A percentile compares a stretch with the other conserved stretches of the same genome.
These are phyloP conservation scores for Gorsachius magnificus DNA, from an alignment of 2,797 vertebrate species.

Conservation along the genomic window DNA sequence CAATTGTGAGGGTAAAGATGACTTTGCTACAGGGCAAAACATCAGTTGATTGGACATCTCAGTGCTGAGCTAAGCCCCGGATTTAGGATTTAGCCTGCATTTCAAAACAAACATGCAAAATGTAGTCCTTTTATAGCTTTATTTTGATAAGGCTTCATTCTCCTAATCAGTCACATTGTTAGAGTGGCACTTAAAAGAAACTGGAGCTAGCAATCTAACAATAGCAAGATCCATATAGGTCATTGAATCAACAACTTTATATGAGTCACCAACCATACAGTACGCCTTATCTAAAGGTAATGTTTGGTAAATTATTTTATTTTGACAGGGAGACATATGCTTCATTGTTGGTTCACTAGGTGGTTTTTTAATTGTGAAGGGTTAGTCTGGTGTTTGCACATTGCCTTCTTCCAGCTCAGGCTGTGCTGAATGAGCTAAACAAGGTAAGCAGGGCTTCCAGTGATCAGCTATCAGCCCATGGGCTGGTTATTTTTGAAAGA, in stretches of 20 bases:
- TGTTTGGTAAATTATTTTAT: neutral
- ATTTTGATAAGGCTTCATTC: neutral
- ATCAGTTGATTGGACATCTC: neutral
- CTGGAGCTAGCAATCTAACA: constrained; percentile 32
- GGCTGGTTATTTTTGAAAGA: neutral
- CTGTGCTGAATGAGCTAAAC: neutral
- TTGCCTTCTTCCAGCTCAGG: neutral
- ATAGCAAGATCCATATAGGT: constrained; percentile 45
- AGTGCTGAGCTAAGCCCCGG: neutral
- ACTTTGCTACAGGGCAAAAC: neutral
- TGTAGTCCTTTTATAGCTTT: constrained; percentile 11
- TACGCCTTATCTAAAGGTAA: constrained; percentile 4
- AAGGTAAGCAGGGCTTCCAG: neutral
- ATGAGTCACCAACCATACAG: neutral
- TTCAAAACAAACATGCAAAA: constrained; percentile 5
- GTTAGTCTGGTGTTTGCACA: neutral
- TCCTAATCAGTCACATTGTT: constrained; percentile 41
- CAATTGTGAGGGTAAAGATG: neutral
- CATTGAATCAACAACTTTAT: constrained; percentile 23
- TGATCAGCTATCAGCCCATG: neutral
- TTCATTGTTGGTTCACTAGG: constrained; percentile 29
- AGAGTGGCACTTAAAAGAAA: constrained; percentile 43
- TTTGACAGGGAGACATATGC: constrained; percentile 26
- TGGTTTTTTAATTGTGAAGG: constrained; percentile 14
- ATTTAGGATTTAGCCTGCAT: neutral